These are phyloP conservation scores for Pristionchus entomophagus DNA, from an alignment of 2,888 invertebrate genomes.

Conservation along the genomic window DNA sequence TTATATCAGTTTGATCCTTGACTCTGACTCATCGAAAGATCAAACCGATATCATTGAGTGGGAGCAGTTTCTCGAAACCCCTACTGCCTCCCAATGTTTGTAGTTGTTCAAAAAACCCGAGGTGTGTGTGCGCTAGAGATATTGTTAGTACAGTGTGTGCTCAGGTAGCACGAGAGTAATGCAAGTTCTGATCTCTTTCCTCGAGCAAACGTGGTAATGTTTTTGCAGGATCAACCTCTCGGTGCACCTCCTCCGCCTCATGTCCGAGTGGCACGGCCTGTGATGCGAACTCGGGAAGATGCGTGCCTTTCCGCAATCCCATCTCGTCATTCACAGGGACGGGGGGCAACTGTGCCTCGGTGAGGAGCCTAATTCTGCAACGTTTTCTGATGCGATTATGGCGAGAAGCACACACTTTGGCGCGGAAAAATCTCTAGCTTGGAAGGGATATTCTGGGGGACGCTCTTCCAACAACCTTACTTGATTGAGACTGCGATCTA, in stretches of 20 bases:
- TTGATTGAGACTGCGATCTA: not conserved
- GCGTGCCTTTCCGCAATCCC: conserved; percentile 18
- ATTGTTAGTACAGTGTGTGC: not conserved
- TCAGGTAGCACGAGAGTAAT: not conserved
- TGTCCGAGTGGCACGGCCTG: conserved; percentile 37
- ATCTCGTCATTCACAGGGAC: not conserved
- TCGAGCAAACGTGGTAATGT: not conserved
- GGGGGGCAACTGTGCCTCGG: not conserved
- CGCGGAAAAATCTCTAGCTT: too few relatives aligned
- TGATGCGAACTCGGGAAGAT: conserved; percentile 41
- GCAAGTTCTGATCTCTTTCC: not conserved
- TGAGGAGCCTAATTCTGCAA: too few relatives aligned
- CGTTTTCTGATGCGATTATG: too few relatives aligned
- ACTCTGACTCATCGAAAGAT: conserved; percentile 24
- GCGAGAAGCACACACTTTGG: too few relatives aligned
- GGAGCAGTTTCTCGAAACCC: not conserved
- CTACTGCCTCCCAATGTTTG: conserved; percentile 14
- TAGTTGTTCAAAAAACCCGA: conserved; percentile 5
- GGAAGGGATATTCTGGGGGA: too few relatives aligned
- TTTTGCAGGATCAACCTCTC: not conserved
- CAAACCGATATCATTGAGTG: conserved; percentile 4
- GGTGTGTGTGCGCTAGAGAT: not conserved
- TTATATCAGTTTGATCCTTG: too few relatives aligned
- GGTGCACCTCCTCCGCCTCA: not conserved
- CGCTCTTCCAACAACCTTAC: too few relatives aligned